Base-by-base conservation (phyloP, 2,797 vertebrate species). In the Apodemus agrarius region DNA sequence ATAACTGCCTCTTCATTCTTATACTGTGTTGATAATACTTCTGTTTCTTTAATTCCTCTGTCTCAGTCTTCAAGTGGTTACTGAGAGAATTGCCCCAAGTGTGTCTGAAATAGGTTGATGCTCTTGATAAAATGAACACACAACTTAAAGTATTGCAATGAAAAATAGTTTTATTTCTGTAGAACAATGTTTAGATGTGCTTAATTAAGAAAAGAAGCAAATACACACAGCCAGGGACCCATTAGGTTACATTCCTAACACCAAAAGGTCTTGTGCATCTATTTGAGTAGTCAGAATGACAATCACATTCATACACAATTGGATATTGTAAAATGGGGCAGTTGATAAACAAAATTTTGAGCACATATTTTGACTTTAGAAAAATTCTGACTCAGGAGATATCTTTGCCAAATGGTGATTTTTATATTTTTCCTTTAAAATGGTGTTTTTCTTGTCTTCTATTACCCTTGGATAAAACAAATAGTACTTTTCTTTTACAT, bases 21-120 rank as follows among this genome's bases (percentile, higher is more conserved):
- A 81, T 7, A 29, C 4, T 67, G 6, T 69, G 37, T 49, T 92
- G 63, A 37, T 78, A 26, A 37, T 54, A 46, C 84, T 96, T 95
- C 34, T 96, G 8, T 81, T 40, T 49, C 61, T 94, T 95, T 94
- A 40, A 43, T 87, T 93, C 17, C 31, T 80, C 49, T 67, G 65
- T 79, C 16, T 82, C 49, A 93, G 83, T 2, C 72, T 49, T 26
- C 13, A 67, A 93, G 31, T 12, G 46, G 29, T 43, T 92, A 40
- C 67, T 69, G 13, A 46, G 16, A 78, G 21, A 49, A 13, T 40
- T 81, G n/a, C 84, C 34, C n/a, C 59, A n/a, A 34, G 49, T 22
- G 34, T 57, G 24, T n/a, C 19, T 22, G 34, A 37, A 57, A 81
- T n/a, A 19, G 4, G 34, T 80, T 11, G 19, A 57, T 21, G 10